phyloP scores from a whole-genome alignment of 2,797 vertebrate genomes.

The Pelodytes ibericus region DNA sequence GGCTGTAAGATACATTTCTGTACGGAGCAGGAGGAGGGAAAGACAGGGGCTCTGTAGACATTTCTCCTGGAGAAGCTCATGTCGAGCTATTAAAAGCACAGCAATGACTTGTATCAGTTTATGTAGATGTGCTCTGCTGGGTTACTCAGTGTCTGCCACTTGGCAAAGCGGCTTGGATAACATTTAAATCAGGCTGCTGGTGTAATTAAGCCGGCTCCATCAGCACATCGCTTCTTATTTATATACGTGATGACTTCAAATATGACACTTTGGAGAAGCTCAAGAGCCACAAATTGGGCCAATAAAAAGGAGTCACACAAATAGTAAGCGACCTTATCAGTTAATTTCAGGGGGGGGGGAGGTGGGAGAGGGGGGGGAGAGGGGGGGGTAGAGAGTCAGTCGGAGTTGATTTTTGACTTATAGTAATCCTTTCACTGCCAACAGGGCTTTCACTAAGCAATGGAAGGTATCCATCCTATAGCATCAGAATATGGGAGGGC shows the following conservation, averaged over 20 bases:
- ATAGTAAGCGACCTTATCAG: constrained; percentile 71
- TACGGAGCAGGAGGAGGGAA: constrained; percentile 10
- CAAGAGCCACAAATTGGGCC: constrained; percentile 75
- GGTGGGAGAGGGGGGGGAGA: constrained; percentile 70
- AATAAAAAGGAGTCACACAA: constrained; percentile 74
- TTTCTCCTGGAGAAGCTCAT: constrained; percentile 54
- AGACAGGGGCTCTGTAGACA: constrained; percentile 57
- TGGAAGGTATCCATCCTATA: not conserved
- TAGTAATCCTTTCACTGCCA: constrained; percentile 7
- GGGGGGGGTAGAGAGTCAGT: constrained; percentile 64
- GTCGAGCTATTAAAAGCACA: constrained; percentile 64
- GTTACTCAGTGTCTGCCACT: constrained; percentile 61
- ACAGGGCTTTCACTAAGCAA: not conserved
- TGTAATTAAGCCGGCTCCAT: constrained; percentile 78
- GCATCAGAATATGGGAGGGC: not conserved
- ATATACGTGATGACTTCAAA: constrained; percentile 75
- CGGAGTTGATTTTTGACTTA: not conserved
- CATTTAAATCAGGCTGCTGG: constrained; percentile 74
- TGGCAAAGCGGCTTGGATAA: constrained; percentile 66
- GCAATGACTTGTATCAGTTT: constrained; percentile 68
- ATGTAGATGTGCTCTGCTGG: constrained; percentile 67
- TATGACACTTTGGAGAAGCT: constrained; percentile 75
- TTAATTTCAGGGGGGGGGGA: constrained; percentile 74
- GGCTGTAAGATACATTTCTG: constrained; percentile 19
- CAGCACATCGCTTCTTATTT: constrained; percentile 70